Evolutionary conservation across 2,888 invertebrate species (phyloP).

Genomic region (Caenorhabditis parvicauda): DNA sequence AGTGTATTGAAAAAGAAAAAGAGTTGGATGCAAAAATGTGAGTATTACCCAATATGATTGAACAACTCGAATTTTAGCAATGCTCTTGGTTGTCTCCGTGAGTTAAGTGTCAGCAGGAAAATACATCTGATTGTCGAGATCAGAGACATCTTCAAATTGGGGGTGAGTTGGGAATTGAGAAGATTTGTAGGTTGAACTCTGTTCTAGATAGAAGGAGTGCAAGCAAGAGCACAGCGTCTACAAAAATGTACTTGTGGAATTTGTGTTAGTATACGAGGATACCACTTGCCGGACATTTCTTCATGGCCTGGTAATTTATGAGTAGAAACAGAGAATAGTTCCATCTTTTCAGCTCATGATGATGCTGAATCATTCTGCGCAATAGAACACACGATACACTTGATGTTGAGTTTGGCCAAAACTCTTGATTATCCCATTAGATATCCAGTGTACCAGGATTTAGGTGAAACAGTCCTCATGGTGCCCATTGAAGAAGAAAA

Average conservation of each 20-base stretch:
- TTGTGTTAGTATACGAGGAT: constrained; percentile 40
- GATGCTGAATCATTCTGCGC: constrained; percentile 79
- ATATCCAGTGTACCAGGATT: too few relatives aligned
- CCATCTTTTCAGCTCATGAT: constrained; percentile 63
- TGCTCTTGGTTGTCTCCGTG: too few relatives aligned
- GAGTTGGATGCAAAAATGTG: constrained; percentile 14
- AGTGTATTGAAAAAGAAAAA: constrained; percentile 8
- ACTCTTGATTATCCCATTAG: constrained; percentile 82
- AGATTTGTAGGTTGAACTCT: not conserved
- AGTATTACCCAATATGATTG: constrained; percentile 15
- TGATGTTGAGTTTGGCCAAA: constrained; percentile 78
- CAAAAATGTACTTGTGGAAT: constrained; percentile 24
- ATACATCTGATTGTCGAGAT: constrained; percentile 16
- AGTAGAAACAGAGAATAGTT: not conserved
- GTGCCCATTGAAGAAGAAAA: too few relatives aligned
- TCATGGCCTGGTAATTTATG: constrained; percentile 22
- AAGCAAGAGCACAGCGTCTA: constrained; percentile 12
- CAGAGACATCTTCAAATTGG: constrained; percentile 22
- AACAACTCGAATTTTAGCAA: constrained; percentile 17
- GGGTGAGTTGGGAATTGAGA: constrained; percentile 4
- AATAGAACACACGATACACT: constrained; percentile 81
- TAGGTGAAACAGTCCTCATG: too few relatives aligned
- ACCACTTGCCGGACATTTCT: constrained; percentile 42
- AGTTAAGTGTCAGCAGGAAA: constrained; percentile 11
- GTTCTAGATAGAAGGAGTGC: constrained; percentile 27